A percentile compares a stretch with the other conserved stretches of the same genome.
Evolutionary conservation across 2,113 vertebrate species (phyloP).

Genomic region (Baryphthengus martii): DNA sequence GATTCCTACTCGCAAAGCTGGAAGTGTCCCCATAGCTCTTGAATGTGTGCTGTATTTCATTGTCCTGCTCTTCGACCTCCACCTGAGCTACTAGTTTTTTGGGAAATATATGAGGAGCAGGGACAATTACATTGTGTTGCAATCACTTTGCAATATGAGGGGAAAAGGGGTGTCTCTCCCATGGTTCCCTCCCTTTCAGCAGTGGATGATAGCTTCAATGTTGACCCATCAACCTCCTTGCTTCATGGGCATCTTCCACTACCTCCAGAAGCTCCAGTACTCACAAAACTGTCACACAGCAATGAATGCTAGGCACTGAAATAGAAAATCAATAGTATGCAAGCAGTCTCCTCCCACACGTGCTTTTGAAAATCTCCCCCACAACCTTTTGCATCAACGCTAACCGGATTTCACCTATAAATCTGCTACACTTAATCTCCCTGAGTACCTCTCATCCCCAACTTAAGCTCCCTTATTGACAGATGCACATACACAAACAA

Average conservation of each 20-base stretch:
- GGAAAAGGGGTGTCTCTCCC: not conserved
- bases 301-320: not conserved
- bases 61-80: not conserved
- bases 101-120: not conserved
- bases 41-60: not conserved
- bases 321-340: conserved; percentile 30
- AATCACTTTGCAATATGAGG: not conserved
- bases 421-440: conserved; percentile 52
- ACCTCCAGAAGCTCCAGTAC: not conserved
- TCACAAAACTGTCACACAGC: not conserved
- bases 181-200: not conserved
- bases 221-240: not conserved
- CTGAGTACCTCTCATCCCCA: conserved; percentile 15
- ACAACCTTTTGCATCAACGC: conserved; percentile 33
- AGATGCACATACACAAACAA: conserved; percentile 42
- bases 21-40: not conserved
- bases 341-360: conserved; percentile 9
- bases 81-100: not conserved
- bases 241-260: not conserved
- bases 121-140: not conserved
- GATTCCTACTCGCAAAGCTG: not conserved
- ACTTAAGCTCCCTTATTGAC: conserved; percentile 40
- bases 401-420: conserved; percentile 63
- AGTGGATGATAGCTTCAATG: not conserved
- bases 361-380: conserved; percentile 34